Evolutionary conservation across 2,888 invertebrate genomes (phyloP), one percentile per base, ranked within the genome.

Genomic region (Lycaena phlaeas): DNA sequence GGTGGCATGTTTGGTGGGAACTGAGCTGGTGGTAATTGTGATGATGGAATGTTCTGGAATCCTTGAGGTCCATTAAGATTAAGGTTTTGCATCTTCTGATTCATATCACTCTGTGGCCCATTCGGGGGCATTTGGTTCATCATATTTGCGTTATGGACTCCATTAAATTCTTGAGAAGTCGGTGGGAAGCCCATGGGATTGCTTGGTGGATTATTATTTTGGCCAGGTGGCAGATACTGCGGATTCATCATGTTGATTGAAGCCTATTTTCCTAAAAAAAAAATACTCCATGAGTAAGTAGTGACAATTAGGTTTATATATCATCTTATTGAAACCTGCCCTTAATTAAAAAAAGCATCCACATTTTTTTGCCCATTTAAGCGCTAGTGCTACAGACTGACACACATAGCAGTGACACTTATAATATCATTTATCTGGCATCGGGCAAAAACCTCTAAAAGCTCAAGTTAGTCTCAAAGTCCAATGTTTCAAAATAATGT

Each of bases 71-170:
- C 76, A 55, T 77, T 81, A 34, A 84, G 49, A 50, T 64, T 81
- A 66, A 86, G 74, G 34, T 59, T 71, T 41, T 86, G 79, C 74
- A 85, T 78, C 48, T 85, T 85, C 45, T 82, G 79, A 5, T 79
- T 59, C 64, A 85, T 73, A 5, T 82, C 51, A 44, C 55, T 54
- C 36, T 57, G 66, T 39, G 68, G 64, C 4, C 70, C 69, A 31
- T 68, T 74, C 2, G 68, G 54, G 38, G 71, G 68, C 56, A 69
- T 60, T 43, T 75, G 77, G 31, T 53, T 65, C 43, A n/a, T n/a
- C n/a, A 65, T 56, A 39, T 79, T 84, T 0, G 81, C 66, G 48
- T 79, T 81, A 40, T 73, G 77, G 25, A 74, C 62, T 36, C 82
- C 81, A 22, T 82, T 81, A 45, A 54, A 73, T 42, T 84, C 82